A percentile compares a stretch with the other conserved stretches of the same genome.
Evolutionary conservation across 1,140 invertebrate species (phyloP).

Genomic region (Musca vetustissima): DNA sequence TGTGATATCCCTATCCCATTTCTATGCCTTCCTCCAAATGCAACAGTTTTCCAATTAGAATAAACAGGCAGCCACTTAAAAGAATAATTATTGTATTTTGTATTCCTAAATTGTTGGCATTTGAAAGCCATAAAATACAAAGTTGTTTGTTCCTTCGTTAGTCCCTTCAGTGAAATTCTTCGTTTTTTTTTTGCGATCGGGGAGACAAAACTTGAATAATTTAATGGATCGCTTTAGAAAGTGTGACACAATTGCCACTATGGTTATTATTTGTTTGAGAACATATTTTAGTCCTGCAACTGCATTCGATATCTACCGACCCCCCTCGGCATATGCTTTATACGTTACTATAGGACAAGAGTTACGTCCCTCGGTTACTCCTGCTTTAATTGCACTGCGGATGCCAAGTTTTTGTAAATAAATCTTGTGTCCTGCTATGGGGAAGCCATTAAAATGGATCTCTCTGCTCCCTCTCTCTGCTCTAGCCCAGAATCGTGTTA

Average conservation of each 20-base stretch:
- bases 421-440: neutral
- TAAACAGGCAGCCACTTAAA: no score
- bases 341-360: no score
- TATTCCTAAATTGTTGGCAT: conserved; percentile 14
- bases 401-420: conserved; percentile 16
- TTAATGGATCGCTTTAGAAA: neutral
- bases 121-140: conserved; percentile 11
- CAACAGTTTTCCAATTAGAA: no score
- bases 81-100: conserved; percentile 10
- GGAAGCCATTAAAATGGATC: conserved; percentile 3
- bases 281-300: no score
- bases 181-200: neutral
- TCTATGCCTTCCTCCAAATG: no score
- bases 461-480: neutral
- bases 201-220: neutral
- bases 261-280: no score
- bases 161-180: neutral
- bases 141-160: no score
- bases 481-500: neutral
- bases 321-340: no score
- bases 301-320: no score
- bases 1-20: no score
- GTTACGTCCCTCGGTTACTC: neutral
- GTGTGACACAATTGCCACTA: conserved; percentile 18
- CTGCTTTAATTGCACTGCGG: no score